Conservation (phyloP, 2,113 vertebrate species). For the Ptilorrhoa leucosticta region DNA sequence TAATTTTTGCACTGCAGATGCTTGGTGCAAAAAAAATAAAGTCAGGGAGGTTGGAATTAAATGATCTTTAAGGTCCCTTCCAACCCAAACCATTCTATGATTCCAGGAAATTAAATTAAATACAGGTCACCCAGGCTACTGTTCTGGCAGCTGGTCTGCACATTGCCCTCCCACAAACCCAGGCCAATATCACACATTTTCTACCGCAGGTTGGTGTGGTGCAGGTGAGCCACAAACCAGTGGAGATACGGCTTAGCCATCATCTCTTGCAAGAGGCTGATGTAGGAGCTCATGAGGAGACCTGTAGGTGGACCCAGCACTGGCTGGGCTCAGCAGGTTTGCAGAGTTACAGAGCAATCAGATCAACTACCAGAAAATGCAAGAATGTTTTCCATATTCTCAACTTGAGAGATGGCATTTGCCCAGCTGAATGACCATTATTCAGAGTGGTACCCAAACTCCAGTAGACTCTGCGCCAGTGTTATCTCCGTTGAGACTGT, state of each 20-base stretch:
- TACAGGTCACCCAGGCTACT: background rate
- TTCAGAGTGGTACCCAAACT: background rate
- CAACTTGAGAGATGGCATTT: background rate
- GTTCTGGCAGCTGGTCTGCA: background rate
- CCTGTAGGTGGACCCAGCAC: background rate
- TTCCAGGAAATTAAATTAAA: background rate
- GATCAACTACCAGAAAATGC: background rate
- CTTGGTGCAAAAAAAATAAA: background rate
- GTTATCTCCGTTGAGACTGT: fast-evolving
- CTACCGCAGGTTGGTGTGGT: background rate
- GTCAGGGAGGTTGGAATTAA: background rate
- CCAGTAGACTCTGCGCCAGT: background rate
- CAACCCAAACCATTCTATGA: background rate
- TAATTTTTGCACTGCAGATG: background rate
- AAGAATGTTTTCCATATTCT: background rate
- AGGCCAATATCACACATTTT: background rate
- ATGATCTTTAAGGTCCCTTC: background rate
- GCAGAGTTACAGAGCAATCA: background rate
- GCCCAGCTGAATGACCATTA: background rate
- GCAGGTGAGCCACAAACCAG: background rate
- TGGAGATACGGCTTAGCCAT: fast-evolving
- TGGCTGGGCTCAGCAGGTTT: background rate
- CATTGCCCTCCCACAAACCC: background rate
- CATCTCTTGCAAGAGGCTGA: background rate
- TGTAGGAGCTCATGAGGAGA: fast-evolving